Conservation (phyloP, 2,113 vertebrate genomes). For the Zosterops lateralis region DNA sequence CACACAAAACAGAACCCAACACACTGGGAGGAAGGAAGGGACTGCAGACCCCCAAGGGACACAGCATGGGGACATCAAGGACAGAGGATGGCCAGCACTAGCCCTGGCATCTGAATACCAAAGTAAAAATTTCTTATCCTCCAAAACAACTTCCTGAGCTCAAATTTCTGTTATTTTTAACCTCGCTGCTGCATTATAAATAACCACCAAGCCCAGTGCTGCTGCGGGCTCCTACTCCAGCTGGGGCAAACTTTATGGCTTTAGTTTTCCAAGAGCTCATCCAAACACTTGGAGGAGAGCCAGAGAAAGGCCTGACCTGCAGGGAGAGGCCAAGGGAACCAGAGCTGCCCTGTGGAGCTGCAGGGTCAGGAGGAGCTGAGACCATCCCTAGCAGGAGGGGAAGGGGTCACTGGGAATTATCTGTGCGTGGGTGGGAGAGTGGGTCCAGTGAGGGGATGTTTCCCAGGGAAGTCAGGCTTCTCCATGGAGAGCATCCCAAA, state of each 20-base stretch:
- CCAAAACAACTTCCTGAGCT: background rate
- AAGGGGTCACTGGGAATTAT: background rate
- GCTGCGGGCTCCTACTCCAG: background rate
- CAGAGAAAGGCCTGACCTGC: slow-evolving; percentile 36
- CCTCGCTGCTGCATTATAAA: background rate
- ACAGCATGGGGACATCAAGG: background rate
- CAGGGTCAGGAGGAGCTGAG: background rate
- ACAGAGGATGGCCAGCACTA: background rate
- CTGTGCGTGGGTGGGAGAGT: background rate
- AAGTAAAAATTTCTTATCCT: background rate
- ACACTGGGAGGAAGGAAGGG: background rate
- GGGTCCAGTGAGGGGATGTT: background rate
- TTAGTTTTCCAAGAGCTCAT: slow-evolving; percentile 7
- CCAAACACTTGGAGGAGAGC: slow-evolving; percentile 16
- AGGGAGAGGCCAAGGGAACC: slow-evolving; percentile 2
- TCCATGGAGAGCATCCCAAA: background rate
- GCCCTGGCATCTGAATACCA: background rate
- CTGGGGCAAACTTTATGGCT: slow-evolving; percentile 15
- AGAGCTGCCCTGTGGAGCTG: background rate
- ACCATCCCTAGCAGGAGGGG: background rate
- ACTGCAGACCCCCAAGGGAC: rapidly evolving
- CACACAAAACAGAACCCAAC: background rate
- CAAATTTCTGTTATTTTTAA: slow-evolving; percentile 48
- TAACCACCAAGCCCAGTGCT: background rate
- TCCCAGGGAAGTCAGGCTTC: background rate